Base-by-base conservation (phyloP, 1,140 invertebrate species). In the Leptinotarsa lineolata region DNA sequence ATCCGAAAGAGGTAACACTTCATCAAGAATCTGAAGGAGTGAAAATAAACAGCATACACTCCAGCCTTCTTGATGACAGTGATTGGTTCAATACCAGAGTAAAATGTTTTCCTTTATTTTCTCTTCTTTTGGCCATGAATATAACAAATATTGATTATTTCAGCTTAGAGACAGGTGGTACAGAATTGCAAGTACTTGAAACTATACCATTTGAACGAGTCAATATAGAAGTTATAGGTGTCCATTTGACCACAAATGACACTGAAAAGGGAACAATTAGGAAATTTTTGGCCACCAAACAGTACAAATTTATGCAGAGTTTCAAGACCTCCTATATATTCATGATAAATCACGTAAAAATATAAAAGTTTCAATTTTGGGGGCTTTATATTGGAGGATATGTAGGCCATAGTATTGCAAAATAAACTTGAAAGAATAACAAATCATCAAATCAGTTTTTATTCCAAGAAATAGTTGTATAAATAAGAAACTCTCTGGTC, bases 31-130 rank as follows among this genome's bases (percentile, higher is more conserved):
- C 79, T 66, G 88, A 89, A 67, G 88, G 89, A 13, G 81, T 83
- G 0, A 84, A 83, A 79, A 82, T 85, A 21, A 85, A 84, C 72
- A 80, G 79, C 59, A 80, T 83, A 11, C 76, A 82, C 68, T 84
- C 87, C 24, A 88, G 88, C 77, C 87, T 85, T 72, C 81, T 86
- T 22, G 84, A 85, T 4, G 86, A 87, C 65, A 83, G 86, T 21
- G 86, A 86, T 66, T 81, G 85, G 68, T 84, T 86, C 16, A 85
- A 87, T 15, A 88, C 91, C 59, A 88, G 92, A 77, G 91, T 95
- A 66, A 92, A 93, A 82, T 95, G 94, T 85, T 94, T 95, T 83
- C 94, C 94, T 76, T 87, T 96, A 67, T 93, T 91, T 81, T 93
- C 93, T 20, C 86, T 95, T 70, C 85, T 95, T 79, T 85, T 93